Percentiles rank a stretch among this genome's conserved stretches.
These are phyloP conservation scores for Cygnus buccinator DNA, from an alignment of 2,113 vertebrate species.

Conservation along the genomic window DNA sequence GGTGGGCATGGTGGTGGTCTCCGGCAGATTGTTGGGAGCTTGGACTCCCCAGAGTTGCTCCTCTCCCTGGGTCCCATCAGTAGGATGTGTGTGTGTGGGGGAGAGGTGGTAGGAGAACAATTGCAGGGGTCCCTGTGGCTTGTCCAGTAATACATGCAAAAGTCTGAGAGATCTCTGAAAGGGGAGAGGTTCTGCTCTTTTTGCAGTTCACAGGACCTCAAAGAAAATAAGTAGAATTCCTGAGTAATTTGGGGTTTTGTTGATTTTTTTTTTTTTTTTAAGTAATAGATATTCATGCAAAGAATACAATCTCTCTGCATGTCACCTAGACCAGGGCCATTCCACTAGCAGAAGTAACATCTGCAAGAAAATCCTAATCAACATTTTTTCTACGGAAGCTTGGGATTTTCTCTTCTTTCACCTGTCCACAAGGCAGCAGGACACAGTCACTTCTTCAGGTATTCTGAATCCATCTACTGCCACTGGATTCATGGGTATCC, in stretches of 20 bases:
- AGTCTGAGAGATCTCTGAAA: not conserved
- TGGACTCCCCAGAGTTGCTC: not conserved
- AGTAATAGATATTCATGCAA: not conserved
- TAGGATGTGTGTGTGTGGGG: accelerated
- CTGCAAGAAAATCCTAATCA: not conserved
- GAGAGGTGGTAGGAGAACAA: not conserved
- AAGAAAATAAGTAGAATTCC: not conserved
- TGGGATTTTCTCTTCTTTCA: not conserved
- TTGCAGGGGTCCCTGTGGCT: not conserved
- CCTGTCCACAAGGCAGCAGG: not conserved
- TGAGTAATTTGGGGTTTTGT: not conserved
- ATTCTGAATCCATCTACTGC: not conserved
- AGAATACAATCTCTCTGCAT: not conserved
- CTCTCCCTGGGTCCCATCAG: not conserved
- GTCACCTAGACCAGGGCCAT: not conserved
- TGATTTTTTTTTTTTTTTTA: not conserved
- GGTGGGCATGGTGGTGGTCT: not conserved
- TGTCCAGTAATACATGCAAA: not conserved
- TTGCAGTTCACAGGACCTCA: not conserved
- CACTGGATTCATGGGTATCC: not conserved
- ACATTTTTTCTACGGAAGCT: not conserved
- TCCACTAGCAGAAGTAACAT: not conserved
- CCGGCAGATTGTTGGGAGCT: not conserved
- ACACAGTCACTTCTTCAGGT: not conserved
- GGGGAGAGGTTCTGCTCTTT: not conserved